Base-by-base conservation (phyloP, 2,113 vertebrate genomes). In the Ammodytes dubius region DNA sequence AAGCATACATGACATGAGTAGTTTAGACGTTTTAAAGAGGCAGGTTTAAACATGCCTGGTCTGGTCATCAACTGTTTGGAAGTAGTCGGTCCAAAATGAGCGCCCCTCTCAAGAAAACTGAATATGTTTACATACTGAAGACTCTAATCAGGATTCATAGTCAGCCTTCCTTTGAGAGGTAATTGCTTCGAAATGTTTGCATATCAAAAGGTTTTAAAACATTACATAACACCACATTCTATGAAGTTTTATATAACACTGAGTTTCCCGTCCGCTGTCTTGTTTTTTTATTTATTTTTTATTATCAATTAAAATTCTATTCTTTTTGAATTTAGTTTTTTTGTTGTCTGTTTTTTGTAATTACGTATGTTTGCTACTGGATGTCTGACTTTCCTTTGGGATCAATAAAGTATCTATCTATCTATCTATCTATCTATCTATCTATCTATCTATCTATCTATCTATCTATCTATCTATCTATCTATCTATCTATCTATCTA, bases 1-100 rank as follows among this genome's bases (percentile, higher is more conserved):
- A 68, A 64, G 10, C 42, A 60, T 63, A 72, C 5, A 7, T 5
- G 68, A 72, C 5, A 7, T 5, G 4, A 52, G n/a, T 35, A 10
- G 3, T 50, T 74, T 27, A 61, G n/a, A n/a, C 15, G 2, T 67
- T 12, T 12, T 37, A 7, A 13, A 71, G 49, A 56, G 19, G 19
- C 74, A 70, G 12, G 66, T 85, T 73, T 17, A 47, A 70, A 83
- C 77, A 66, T 6, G 79, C 14, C 81, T 19, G 11, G 15, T 47
- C 37, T 17, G 13, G 53, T 27, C 27, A 27, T 27, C 27, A 59
- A 4, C 0, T 47, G 12, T 66, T 66, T 63, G 61, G 52, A 9
- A 43, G 4, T 19, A 52, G 27, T 68, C 15, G 9, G 64, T 69
- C 43, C 15, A 76, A 67, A 65, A 75, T 67, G 15, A 8, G 50